A percentile compares a stretch with the other conserved stretches of the same genome.
Conservation (phyloP, 2,888 invertebrate species). For the Priocnemis perturbator region DNA sequence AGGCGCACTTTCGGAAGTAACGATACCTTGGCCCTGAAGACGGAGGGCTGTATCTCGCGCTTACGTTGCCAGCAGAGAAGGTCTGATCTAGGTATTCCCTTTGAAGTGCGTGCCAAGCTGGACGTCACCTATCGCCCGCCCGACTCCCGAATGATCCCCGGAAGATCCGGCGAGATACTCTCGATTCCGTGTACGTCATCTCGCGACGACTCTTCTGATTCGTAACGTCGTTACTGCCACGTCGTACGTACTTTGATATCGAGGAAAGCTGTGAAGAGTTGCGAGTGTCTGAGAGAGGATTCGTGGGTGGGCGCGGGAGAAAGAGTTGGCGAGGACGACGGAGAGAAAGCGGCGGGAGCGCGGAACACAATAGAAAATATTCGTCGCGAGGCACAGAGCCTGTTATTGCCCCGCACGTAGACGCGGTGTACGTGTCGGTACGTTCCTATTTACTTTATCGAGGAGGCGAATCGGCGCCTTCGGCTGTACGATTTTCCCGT, state of each 20-base stretch:
- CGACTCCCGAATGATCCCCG: no score
- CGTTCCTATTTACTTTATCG: constrained; percentile 65
- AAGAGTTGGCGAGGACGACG: background rate
- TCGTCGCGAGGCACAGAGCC: constrained; percentile 33
- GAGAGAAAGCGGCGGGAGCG: background rate
- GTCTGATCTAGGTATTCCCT: no score
- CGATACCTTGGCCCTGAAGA: no score
- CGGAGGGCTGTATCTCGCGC: no score
- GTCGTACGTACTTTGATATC: constrained; percentile 3
- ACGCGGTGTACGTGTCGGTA: constrained; percentile 57
- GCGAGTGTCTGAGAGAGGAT: background rate
- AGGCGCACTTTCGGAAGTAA: no score
- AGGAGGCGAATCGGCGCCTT: constrained; percentile 47
- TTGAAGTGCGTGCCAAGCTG: no score
- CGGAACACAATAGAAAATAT: constrained; percentile 40
- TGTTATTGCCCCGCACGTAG: constrained; percentile 59
- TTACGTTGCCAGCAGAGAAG: no score
- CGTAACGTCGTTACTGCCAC: constrained; percentile 11
- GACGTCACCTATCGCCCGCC: no score
- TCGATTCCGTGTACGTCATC: constrained; percentile 8
- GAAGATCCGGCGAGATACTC: background rate
- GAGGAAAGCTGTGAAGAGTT: background rate
- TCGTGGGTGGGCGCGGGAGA: background rate
- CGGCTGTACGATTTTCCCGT: constrained; percentile 38
- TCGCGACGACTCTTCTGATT: constrained; percentile 5